Evolutionary conservation across 2,113 vertebrate genomes (phyloP).

Genomic region (Passer domesticus): DNA sequence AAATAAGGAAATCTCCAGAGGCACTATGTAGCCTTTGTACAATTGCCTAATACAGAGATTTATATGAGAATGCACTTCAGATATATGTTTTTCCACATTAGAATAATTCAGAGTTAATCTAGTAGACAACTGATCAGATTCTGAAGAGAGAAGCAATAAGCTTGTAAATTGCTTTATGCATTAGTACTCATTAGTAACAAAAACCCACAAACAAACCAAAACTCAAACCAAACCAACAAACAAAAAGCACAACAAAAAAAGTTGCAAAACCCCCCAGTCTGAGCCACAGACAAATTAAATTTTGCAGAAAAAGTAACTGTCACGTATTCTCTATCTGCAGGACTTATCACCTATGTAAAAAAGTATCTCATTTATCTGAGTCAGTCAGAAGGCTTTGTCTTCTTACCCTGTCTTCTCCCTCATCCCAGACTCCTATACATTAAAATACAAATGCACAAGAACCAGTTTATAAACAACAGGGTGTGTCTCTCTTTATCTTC

Average conservation of each 20-base stretch:
- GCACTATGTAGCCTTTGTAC: not conserved
- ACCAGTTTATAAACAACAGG: not conserved
- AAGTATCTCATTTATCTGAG: not conserved
- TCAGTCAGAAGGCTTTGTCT: not conserved
- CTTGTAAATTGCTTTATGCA: not conserved
- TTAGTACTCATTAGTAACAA: not conserved
- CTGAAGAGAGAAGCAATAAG: not conserved
- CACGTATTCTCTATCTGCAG: not conserved
- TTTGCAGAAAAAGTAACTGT: not conserved
- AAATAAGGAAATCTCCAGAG: not conserved
- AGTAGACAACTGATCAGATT: not conserved
- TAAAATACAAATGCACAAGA: not conserved
- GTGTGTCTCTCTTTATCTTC: not conserved
- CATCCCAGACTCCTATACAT: not conserved
- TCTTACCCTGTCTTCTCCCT: not conserved
- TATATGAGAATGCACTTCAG: not conserved
- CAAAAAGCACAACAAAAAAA: not conserved
- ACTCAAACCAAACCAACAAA: not conserved
- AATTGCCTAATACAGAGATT: not conserved
- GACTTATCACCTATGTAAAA: not conserved
- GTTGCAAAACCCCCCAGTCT: not conserved
- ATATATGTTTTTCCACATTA: not conserved
- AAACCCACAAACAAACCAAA: not conserved
- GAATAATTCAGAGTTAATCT: not conserved
- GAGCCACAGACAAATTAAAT: not conserved